Evolutionary conservation across 2,113 vertebrate genomes (phyloP), one percentile per base, ranked within the genome.

Genomic region (Takifugu bimaculatus): DNA sequence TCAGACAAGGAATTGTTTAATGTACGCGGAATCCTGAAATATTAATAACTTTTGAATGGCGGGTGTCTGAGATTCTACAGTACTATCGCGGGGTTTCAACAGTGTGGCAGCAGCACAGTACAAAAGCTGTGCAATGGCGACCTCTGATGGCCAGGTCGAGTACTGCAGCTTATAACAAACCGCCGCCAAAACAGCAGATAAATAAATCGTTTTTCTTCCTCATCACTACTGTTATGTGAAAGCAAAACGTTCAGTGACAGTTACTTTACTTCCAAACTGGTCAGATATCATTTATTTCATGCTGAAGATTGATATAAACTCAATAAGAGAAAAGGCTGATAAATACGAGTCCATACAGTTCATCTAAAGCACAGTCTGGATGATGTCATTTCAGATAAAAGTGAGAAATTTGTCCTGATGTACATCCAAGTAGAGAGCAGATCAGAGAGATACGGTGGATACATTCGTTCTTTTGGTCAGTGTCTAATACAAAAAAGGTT

Each of bases 271-370:
- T 39, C 35, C 35, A 39, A 39, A 39, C 9, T 2, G 35, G 35
- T 39, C 35, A 39, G 35, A 74, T 68, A 66, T 72, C 70, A 81
- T 90, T 90, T 90, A 90, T 88, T 91, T 84, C 88, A 90, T 88
- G 85, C 85, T 77, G 32, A 63, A 77, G 57, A 74, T 44, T 12
- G 61, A 84, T 74, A 64, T 78, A 65, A 49, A 25, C 3, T 4
- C n/a, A 78, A 52, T 70, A 84, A 76, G 64, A 57, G 72, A 83
- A 77, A 70, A 39, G 47, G 57, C 58, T 64, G 71, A 80, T 75
- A 80, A 83, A 85, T 81, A 87, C 67, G 20, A 20, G 20, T 20
- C 20, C 20, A 81, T 62, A 66, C 35, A 67, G 66, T 75, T 81
- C 20, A 20, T 44, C 25, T 68, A 60, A 69, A 29, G 9, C 35